Evolutionary conservation across 2,888 invertebrate species (phyloP).

Genomic region (Agriopis leucophaearia): DNA sequence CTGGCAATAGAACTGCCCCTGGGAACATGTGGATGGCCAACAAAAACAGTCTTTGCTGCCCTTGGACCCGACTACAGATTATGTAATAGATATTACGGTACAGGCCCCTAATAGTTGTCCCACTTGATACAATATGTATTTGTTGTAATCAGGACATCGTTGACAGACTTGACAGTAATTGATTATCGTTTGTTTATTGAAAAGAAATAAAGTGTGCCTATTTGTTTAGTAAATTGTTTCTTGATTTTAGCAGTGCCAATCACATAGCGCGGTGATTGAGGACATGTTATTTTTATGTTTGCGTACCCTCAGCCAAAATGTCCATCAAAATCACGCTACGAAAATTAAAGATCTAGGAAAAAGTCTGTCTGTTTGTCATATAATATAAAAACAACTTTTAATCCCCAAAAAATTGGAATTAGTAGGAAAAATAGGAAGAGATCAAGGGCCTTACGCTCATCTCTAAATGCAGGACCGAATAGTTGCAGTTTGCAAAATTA

Average conservation of each 20-base stretch:
- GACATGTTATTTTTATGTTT: conserved; percentile 16
- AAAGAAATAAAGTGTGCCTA: neutral
- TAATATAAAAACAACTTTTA: too few species aligned
- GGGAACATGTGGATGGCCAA: conserved; percentile 66
- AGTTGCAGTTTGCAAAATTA: too few species aligned
- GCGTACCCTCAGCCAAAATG: conserved; percentile 14
- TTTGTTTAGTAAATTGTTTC: conserved; percentile 16
- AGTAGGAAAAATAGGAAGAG: too few species aligned
- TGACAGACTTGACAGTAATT: conserved; percentile 57
- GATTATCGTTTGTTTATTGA: conserved; percentile 43
- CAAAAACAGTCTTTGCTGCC: conserved; percentile 56
- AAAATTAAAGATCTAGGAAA: conserved; percentile 18
- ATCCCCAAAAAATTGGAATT: too few species aligned
- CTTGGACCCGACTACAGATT: conserved; percentile 27
- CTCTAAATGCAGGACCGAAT: too few species aligned
- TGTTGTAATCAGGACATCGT: conserved; percentile 43
- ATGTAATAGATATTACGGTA: conserved; percentile 21
- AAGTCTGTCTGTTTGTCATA: neutral
- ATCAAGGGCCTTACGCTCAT: too few species aligned
- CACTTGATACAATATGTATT: conserved; percentile 19
- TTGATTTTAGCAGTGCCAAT: conserved; percentile 29
- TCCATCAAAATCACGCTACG: conserved; percentile 32
- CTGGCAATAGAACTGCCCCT: conserved; percentile 52
- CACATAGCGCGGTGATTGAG: conserved; percentile 24
- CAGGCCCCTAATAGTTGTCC: conserved; percentile 11